A percentile compares a stretch with the other conserved stretches of the same genome.
Evolutionary conservation across 2,113 vertebrate species (phyloP).

Genomic region (Isichthys henryi): DNA sequence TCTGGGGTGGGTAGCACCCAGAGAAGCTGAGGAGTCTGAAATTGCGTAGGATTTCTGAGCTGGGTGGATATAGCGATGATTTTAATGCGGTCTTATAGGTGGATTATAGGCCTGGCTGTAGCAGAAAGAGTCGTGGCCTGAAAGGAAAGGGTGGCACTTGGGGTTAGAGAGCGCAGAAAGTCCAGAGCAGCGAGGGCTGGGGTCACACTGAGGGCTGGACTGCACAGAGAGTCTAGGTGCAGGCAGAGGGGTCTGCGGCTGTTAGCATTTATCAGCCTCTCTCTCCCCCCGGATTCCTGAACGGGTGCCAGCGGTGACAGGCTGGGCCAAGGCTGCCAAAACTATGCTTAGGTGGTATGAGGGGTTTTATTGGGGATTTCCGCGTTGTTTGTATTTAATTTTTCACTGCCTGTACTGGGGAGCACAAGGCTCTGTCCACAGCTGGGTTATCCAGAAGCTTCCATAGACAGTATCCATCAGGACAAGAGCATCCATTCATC

Average conservation of each 20-base stretch:
- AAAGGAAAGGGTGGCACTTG: neutral
- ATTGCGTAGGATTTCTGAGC: neutral
- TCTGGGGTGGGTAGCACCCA: neutral
- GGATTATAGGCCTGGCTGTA: neutral
- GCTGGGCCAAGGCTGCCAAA: constrained; percentile 14
- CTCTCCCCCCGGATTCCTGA: constrained; percentile 39
- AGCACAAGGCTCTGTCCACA: neutral
- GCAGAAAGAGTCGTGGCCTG: neutral
- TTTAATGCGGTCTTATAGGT: neutral
- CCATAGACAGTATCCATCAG: neutral
- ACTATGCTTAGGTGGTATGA: constrained; percentile 30
- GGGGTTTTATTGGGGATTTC: constrained; percentile 38
- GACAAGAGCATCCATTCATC: neutral
- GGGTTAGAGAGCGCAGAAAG: neutral
- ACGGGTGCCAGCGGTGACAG: constrained; percentile 28
- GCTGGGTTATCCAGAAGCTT: neutral
- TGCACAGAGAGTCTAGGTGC: neutral
- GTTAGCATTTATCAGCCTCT: constrained; percentile 45
- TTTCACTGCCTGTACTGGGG: neutral
- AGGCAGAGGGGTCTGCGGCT: constrained; percentile 21
- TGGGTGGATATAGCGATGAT: neutral
- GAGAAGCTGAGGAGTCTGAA: neutral
- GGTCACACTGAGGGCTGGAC: neutral
- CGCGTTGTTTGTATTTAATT: constrained; percentile 29
- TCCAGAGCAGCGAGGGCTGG: neutral